Conservation (phyloP, 2,113 vertebrate species). For the Phylloscopus whistleri region DNA sequence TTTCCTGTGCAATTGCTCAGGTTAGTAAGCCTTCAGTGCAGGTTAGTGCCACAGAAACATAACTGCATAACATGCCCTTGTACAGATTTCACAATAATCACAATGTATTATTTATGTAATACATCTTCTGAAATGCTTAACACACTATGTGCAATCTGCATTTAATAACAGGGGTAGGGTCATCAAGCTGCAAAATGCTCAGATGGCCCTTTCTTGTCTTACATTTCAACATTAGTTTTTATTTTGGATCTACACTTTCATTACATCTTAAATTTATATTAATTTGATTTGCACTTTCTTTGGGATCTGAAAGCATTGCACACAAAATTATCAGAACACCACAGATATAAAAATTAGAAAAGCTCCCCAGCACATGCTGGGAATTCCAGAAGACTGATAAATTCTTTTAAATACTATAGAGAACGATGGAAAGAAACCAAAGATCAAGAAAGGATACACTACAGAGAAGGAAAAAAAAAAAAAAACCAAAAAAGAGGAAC, state of each 20-base stretch:
- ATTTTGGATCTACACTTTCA: not conserved
- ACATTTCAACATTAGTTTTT: not conserved
- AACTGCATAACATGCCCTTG: not conserved
- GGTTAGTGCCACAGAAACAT: not conserved
- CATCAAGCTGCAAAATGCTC: not conserved
- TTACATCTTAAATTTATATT: not conserved
- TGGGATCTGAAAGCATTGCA: not conserved
- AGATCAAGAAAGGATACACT: not conserved
- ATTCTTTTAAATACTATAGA: not conserved
- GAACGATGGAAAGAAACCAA: not conserved
- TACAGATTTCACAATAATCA: not conserved
- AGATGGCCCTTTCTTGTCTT: not conserved
- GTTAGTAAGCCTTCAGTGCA: not conserved
- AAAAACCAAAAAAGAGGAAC: not conserved
- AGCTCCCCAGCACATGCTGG: not conserved
- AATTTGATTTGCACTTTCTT: not conserved
- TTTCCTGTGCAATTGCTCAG: not conserved
- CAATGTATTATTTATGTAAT: not conserved
- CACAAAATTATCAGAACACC: not conserved
- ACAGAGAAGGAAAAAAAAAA: not conserved
- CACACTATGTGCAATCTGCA: not conserved
- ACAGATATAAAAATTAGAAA: not conserved
- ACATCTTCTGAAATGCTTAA: not conserved
- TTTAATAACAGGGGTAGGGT: not conserved
- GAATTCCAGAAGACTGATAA: not conserved